phyloP scores from a whole-genome alignment of 1,140 invertebrate genomes.

The Drosophila sechellia region DNA sequence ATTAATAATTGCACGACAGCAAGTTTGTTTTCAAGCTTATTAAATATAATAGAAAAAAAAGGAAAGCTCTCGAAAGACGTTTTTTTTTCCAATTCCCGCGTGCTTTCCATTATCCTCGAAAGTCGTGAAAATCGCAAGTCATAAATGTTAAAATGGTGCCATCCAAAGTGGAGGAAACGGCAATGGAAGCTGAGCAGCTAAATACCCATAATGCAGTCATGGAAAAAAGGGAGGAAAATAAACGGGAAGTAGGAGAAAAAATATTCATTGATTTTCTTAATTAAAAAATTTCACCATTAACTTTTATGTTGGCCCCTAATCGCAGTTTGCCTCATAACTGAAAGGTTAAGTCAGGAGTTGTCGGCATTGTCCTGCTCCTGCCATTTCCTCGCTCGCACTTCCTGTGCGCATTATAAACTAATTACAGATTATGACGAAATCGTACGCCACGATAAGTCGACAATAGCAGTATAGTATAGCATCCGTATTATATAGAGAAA shows the following conservation, averaged over 20 bases:
- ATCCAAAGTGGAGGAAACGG: constrained; percentile 24
- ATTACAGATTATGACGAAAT: constrained; percentile 79
- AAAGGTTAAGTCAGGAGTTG: constrained; percentile 58
- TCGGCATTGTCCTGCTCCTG: constrained; percentile 7
- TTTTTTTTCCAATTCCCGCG: neutral
- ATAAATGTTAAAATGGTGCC: constrained; percentile 52
- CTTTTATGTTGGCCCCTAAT: constrained; percentile 67
- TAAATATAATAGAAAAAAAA: constrained; percentile 29
- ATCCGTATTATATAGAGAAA: neutral
- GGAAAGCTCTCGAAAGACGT: constrained; percentile 21
- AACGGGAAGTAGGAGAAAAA: constrained; percentile 45
- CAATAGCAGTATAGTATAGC: constrained; percentile 45
- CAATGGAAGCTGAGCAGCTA: constrained; percentile 19
- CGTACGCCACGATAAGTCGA: constrained; percentile 48
- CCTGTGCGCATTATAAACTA: constrained; percentile 79
- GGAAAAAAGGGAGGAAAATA: neutral
- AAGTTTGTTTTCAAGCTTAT: constrained; percentile 56
- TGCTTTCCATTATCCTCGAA: constrained; percentile 18
- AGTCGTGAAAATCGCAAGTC: constrained; percentile 52
- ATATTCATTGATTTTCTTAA: constrained; percentile 82
- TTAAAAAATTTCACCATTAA: constrained; percentile 78
- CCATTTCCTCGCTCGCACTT: constrained; percentile 33
- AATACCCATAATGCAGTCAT: constrained; percentile 42
- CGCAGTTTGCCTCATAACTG: constrained; percentile 45
- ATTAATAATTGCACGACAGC: constrained; percentile 67